Conservation (phyloP, 2,113 vertebrate species). For the Regulus satrapa region DNA sequence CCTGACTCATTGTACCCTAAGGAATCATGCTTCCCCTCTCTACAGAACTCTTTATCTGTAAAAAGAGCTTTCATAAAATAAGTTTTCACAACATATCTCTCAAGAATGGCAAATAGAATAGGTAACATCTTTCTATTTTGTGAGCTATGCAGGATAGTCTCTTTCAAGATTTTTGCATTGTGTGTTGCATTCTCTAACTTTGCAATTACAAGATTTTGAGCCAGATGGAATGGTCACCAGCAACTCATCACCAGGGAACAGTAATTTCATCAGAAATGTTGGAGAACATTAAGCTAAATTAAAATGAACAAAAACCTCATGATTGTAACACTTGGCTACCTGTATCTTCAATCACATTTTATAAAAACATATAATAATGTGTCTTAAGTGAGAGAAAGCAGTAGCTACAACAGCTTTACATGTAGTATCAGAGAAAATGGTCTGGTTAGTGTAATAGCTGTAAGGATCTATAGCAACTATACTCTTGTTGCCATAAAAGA, state of each 20-base stretch:
- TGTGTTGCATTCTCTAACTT: not conserved
- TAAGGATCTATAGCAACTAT: not conserved
- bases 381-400: not conserved
- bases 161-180: not conserved
- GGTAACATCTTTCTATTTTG: not conserved
- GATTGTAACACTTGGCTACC: not conserved
- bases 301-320: not conserved
- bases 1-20: not conserved
- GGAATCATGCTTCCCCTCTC: not conserved
- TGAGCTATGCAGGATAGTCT: not conserved
- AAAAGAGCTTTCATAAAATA: not conserved
- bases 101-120: not conserved
- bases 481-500: not conserved
- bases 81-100: not conserved
- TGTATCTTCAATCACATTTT: not conserved
- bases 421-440: not conserved
- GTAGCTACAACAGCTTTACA: not conserved
- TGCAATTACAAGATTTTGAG: not conserved
- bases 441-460: not conserved
- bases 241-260: not conserved
- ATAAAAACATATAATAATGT: not conserved
- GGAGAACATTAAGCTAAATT: not conserved
- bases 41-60: not conserved
- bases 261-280: not conserved
- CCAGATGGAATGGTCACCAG: not conserved